Evolutionary conservation across 2,888 invertebrate species (phyloP), one percentile per base, ranked within the genome.

Genomic region (Pollenia labialis): DNA sequence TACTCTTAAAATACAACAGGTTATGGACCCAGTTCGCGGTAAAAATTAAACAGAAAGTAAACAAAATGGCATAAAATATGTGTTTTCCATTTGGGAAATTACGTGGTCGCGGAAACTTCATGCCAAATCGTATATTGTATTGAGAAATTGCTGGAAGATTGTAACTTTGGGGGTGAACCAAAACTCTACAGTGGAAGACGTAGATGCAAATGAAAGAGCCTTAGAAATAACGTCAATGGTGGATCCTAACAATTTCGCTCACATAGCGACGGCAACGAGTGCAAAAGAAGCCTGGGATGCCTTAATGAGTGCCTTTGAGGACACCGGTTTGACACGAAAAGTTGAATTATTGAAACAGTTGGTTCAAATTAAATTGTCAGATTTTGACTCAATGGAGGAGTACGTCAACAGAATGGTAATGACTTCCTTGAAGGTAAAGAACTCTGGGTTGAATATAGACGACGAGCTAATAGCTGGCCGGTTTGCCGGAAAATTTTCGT

Each of bases 381-480:
- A 60, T 60, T 60, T 4, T n/a, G 14, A 40, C n/a, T 60, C 60
- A 40, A 40, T 60, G 32, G 40, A 60, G 40, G n/a, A 60, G 14
- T 60, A 40, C 10, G 60, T 60, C 23, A 89, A 87, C 44, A 56
- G 76, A n/a, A 88, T 90, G 81, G 52, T 89, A 11, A 52, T 87
- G 60, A 86, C 85, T 6, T 87, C 88, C 1, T 14, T 85, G 16
- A 88, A 88, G 62, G 80, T 88, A 14, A 66, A 85, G 54, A 77
- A 76, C 16, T 69, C 81, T 3, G 87, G 87, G 7, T 64, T 85
- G 10, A 83, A 84, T 9, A 64, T 88, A 2, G 87, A 88, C 40
- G 85, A 88, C 32, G 87, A 87, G 52, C 42, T 87, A 18, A 56
- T 76, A 14, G 88, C 56, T 89, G n/a, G 87, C 85, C 6, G 88